Base-by-base conservation (phyloP, 2,113 vertebrate species). In the Paramormyrops kingsleyae region DNA sequence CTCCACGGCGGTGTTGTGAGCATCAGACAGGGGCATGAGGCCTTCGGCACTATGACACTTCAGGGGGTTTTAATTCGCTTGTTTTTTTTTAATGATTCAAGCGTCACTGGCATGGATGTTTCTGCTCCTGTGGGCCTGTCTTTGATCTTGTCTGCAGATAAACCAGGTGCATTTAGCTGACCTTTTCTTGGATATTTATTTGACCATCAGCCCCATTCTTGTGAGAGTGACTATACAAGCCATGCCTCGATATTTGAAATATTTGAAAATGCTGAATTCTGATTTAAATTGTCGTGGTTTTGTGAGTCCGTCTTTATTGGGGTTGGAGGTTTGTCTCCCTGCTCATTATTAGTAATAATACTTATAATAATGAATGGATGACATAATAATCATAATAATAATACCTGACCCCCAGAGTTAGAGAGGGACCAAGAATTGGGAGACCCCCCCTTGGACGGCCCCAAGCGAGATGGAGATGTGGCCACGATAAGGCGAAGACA, bases 401-500 rank as follows among this genome's bases (percentile, higher is more conserved):
- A n/a, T 47, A n/a, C 17, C 24, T 19, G 24, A 31, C 66, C 42
- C 2, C 89, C 90, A 98, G 97, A 96, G 92, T 94, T 94, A 0
- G 91, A 97, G 88, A 93, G 95, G 50, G 95, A 94, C 47, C 95
- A 95, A 12, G 96, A 97, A 85, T 44, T 91, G 59, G 89, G 91
- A 0, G 95, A 93, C 1, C 74, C 93, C 17, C 92, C 94, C 31
- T 95, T 94, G 3, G 95, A 97, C 42, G 91, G 94, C 10, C 92
- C 95, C 2, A 96, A 94, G 93, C 95, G 95, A 89, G 95, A 97
- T 90, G 91, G 93, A 24, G 96, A 96, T 47, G 93, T 95, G 0
- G 93, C 95, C 49, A 94, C 94, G 0, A 91, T 96, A 88, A 96
- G 97, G 74, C 96, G 97, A 7, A 96, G 97, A 91, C 98, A 98